Conservation (phyloP, 2,888 invertebrate genomes). For the Ceriagrion tenellum region DNA sequence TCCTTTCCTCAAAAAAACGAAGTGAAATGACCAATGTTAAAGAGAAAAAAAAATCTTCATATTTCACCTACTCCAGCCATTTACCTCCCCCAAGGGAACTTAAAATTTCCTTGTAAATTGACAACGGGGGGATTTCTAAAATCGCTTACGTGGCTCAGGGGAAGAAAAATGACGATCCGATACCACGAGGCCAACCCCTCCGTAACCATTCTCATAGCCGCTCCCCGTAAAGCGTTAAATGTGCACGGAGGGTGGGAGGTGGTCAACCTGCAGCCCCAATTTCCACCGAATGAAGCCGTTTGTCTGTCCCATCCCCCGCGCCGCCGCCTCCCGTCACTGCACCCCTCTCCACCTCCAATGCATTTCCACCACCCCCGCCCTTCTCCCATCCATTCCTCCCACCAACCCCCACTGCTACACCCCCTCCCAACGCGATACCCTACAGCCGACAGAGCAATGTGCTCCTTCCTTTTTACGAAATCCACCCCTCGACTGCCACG, state of each 20-base stretch:
- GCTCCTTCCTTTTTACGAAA: not conserved
- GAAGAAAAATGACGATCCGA: not conserved
- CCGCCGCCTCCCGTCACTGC: not conserved
- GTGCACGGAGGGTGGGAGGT: not conserved
- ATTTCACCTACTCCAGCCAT: too few relatives aligned
- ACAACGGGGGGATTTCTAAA: slow-evolving; percentile 20
- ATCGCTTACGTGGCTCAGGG: not conserved
- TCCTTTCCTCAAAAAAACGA: not conserved
- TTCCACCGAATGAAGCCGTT: slow-evolving; percentile 26
- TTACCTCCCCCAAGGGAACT: not conserved
- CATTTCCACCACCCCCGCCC: not conserved
- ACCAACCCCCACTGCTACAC: too few relatives aligned
- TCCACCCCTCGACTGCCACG: not conserved
- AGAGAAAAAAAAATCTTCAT: not conserved
- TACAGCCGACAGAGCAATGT: not conserved
- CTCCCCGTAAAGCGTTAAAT: not conserved
- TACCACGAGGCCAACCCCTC: not conserved
- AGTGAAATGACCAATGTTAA: not conserved
- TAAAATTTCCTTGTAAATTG: slow-evolving; percentile 11
- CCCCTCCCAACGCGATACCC: not conserved
- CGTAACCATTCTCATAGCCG: not conserved
- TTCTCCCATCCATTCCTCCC: not conserved
- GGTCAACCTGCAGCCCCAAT: not conserved
- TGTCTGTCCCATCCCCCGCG: not conserved
- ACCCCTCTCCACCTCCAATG: not conserved